Percentiles rank a stretch among this genome's conserved stretches.
phyloP scores from a whole-genome alignment of 1,140 invertebrate genomes.

The Heliconius melpomene region DNA sequence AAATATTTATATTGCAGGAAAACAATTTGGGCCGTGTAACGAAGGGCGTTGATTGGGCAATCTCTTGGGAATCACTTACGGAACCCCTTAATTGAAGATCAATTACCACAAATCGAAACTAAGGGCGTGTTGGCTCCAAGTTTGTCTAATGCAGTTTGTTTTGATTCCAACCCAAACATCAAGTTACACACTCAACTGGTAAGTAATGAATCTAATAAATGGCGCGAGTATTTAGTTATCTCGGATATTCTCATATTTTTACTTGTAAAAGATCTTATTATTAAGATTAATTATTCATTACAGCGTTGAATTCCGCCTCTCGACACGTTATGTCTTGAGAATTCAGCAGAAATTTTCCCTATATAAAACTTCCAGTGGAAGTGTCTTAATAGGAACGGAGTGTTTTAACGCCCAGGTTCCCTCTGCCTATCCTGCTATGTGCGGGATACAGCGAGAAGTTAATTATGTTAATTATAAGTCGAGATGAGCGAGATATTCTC shows the following conservation, averaged over 20 bases:
- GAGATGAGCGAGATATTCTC: neutral
- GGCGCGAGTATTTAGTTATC: neutral
- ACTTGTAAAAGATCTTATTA: no score
- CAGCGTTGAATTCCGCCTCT: no score
- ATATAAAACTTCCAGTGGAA: no score
- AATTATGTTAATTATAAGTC: neutral
- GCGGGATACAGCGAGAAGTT: neutral
- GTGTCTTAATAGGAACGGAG: no score
- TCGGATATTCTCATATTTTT: neutral
- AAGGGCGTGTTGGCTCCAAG: slow-evolving; percentile 23
- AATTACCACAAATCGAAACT: slow-evolving; percentile 35
- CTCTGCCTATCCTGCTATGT: no score
- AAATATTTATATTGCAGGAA: slow-evolving; percentile 20
- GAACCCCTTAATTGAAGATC: slow-evolving; percentile 38
- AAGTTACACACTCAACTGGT: neutral
- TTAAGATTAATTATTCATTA: no score
- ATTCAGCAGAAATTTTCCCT: no score
- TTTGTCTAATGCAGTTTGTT: slow-evolving; percentile 27
- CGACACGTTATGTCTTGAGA: no score
- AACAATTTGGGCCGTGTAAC: slow-evolving; percentile 22
- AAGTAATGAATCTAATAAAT: neutral
- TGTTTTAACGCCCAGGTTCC: no score
- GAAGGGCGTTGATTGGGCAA: slow-evolving; percentile 34
- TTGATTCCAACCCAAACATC: slow-evolving; percentile 11
- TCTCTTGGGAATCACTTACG: slow-evolving; percentile 34